Conservation (phyloP, 2,797 vertebrate species). For the Prunella strophiata region DNA sequence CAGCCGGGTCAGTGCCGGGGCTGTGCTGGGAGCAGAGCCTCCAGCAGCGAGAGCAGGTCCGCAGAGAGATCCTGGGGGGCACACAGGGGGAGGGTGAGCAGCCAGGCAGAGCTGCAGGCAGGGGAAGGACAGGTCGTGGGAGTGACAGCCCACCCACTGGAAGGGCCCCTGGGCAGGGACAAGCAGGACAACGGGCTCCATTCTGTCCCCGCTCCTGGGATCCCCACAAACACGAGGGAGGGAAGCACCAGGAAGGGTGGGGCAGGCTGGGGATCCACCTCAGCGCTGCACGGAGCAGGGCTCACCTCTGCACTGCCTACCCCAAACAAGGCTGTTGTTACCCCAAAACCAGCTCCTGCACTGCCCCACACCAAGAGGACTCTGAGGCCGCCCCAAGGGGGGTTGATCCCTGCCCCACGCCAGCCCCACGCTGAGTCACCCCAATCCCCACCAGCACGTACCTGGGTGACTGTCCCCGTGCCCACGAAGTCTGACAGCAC, state of each 20-base stretch:
- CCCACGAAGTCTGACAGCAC: background rate
- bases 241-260: background rate
- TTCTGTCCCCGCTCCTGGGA: background rate
- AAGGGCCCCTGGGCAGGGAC: background rate
- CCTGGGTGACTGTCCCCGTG: conserved; percentile 7
- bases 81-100: accelerated
- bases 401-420: background rate
- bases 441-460: background rate
- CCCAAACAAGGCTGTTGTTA: background rate
- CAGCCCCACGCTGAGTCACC: background rate
- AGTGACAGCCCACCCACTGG: background rate
- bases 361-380: background rate
- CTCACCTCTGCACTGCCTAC: accelerated
- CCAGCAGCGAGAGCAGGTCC: conserved; percentile 53
- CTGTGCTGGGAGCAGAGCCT: background rate
- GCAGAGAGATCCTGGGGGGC: conserved; percentile 43
- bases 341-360: background rate
- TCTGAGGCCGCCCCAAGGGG: accelerated
- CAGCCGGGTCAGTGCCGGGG: background rate
- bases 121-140: accelerated
- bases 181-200: accelerated
- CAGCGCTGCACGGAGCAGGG: accelerated
- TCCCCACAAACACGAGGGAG: accelerated
- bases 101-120: background rate
- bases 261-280: no score